phyloP scores from a whole-genome alignment of 35 echinoderm and acorn worm genomes.

The Heliocidaris tuberculata region DNA sequence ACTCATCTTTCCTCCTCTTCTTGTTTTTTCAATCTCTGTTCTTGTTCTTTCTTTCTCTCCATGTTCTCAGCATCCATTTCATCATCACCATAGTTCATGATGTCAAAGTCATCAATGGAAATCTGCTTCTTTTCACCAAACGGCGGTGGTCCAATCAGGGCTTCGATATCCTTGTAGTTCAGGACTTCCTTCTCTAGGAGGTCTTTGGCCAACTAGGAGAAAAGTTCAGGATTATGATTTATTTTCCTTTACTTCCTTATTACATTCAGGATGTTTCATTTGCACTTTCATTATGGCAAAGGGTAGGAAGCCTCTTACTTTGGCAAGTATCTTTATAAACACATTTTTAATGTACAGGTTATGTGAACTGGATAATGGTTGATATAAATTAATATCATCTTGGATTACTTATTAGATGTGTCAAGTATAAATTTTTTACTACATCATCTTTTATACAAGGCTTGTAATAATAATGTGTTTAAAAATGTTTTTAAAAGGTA shows the following conservation, averaged over 20 bases:
- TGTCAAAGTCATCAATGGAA: constrained; percentile 78
- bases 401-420: no score
- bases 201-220: constrained; percentile 64
- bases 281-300: no score
- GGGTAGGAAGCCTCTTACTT: no score
- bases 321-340: no score
- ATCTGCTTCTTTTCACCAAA: constrained; percentile 84
- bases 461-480: no score
- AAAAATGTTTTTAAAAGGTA: no score
- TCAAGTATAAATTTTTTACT: no score
- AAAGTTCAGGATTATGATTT: background rate
- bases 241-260: background rate
- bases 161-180: constrained; percentile 87
- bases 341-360: no score
- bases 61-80: constrained; percentile 44
- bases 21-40: background rate
- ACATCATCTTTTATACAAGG: no score
- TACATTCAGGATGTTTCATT: background rate
- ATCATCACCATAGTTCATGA: constrained; percentile 55
- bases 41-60: constrained; percentile 44
- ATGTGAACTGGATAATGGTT: no score
- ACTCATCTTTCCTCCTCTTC: constrained; percentile 14
- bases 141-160: constrained; percentile 83
- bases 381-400: no score
- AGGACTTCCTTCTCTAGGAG: constrained; percentile 91